Base-by-base conservation (phyloP, 2,797 vertebrate species). In the Pipistrellus kuhlii region DNA sequence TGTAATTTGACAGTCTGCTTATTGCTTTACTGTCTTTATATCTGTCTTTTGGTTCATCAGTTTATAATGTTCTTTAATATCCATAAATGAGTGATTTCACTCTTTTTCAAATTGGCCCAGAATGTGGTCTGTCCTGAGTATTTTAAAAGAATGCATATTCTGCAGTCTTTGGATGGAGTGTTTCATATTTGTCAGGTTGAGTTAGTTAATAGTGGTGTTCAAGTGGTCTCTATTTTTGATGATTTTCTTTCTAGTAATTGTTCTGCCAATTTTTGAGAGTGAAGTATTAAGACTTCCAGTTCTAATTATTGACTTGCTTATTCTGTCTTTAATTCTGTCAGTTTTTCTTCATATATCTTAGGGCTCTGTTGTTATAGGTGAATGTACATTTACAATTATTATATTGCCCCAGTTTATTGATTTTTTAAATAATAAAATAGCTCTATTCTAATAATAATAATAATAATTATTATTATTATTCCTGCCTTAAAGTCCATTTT, bases 371-470 rank as follows among this genome's bases (percentile, higher is more conserved):
- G 44, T 68, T 89, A 66, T 32, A 55, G 35, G 59, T 68, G 73
- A 77, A 68, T 69, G 21, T 44, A 44, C 20, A 27, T 41, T 89
- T 78, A 69, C 44, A 69, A 41, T 78, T 78, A 4, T 87, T 53
- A 88, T 38, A 38, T 66, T 53, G 32, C 41, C 32, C 14, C 15
- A 66, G 38, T 66, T 77, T 51, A 53, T 66, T 53, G 11, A 88
- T 21, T 8, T 75, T 88, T 51, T 66, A 66, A 88, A 51, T 73
- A 11, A 55, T 64, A 44, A 66, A 51, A 48, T 38, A 46, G 48
- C 0, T 76, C 17, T 66, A 38, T 73, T 86, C 53, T 86, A n/a
- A 72, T 90, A 90, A 51, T 82, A 62, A 90, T 90, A 72, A 35
- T 82, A 53, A 90, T 46, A 46, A 46, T 46, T 6, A 46, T 90